Base-by-base conservation (phyloP, 2,888 invertebrate species). In the Pemphredon lugubris region DNA sequence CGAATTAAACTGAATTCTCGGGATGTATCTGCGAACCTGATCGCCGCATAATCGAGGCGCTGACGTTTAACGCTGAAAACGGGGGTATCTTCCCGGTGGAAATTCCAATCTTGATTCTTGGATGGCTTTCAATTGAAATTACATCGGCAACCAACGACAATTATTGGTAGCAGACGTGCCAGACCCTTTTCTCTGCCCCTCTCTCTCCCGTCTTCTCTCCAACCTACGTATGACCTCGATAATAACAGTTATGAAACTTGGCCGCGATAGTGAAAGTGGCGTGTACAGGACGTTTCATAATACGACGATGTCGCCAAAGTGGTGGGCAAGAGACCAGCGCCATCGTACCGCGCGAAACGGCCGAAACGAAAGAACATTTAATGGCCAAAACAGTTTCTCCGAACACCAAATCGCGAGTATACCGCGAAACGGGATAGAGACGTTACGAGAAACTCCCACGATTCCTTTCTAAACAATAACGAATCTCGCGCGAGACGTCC, bases 231-330 rank as follows among this genome's bases (percentile, higher is more conserved):
- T 85, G 88, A 83, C 89, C 89, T 87, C 89, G 87, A 89, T 89
- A 89, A 88, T 87, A 89, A 89, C 87, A 84, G 88, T 89, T 89
- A 89, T 89, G 88, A 89, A 89, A 89, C 87, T 84, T 86, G 87
- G 83, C 87, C 86, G 86, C 88, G 89, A 88, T 88, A 89, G 89
- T 89, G 89, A 89, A 89, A 89, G 89, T 89, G 87, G 87, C 87
- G 84, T 71, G 74, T 79, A 81, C 77, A 81, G 79, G 77, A 79
- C 79, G 85, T 88, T 88, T 88, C 88, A 87, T 86, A 87, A 88
- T 77, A 32, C 32, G 47, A 7, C 58, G 71, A 68, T 67, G 64
- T 75, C 75, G 64, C 67, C 64, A 57, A 74, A 72, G 53, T 42
- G 55, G 18, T 32, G 66, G 44, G 37, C 30, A 45, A 44, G 16